Percentiles rank a stretch among this genome's conserved stretches.
Evolutionary conservation across 2,113 vertebrate genomes (phyloP).

Genomic region (Nasalis larvatus): DNA sequence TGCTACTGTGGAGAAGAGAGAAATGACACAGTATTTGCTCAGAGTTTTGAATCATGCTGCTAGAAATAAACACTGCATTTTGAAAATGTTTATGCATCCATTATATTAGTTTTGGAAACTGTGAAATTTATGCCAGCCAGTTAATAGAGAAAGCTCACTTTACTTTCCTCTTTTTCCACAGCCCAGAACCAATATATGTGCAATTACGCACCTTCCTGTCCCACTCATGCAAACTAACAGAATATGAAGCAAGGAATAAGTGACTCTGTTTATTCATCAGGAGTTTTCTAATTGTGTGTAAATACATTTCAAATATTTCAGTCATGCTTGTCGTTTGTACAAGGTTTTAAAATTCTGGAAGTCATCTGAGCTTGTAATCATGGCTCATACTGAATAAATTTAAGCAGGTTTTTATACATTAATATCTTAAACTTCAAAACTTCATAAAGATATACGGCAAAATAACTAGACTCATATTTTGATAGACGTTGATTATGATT

Average conservation of each 20-base stretch:
- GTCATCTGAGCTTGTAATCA: neutral
- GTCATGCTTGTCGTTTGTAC: too few relatives aligned
- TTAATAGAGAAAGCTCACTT: neutral
- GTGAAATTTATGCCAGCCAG: neutral
- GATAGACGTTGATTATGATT: accelerated
- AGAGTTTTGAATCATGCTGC: neutral
- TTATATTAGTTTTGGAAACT: neutral
- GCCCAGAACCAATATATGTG: neutral
- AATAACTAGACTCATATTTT: neutral
- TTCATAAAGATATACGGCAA: neutral
- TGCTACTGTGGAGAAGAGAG: neutral
- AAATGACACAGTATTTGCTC: neutral
- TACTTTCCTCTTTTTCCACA: neutral
- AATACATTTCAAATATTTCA: neutral
- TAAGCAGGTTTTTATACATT: neutral
- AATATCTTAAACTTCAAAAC: neutral
- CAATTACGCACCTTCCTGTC: accelerated
- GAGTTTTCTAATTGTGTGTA: neutral
- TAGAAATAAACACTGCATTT: neutral
- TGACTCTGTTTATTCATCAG: accelerated
- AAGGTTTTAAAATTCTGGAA: neutral
- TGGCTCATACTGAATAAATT: too few relatives aligned
- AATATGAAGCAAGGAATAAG: neutral
- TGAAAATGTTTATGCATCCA: neutral
- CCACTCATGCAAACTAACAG: accelerated